phyloP scores from a whole-genome alignment of 2,113 vertebrate species.

The Zapus hudsonius region DNA sequence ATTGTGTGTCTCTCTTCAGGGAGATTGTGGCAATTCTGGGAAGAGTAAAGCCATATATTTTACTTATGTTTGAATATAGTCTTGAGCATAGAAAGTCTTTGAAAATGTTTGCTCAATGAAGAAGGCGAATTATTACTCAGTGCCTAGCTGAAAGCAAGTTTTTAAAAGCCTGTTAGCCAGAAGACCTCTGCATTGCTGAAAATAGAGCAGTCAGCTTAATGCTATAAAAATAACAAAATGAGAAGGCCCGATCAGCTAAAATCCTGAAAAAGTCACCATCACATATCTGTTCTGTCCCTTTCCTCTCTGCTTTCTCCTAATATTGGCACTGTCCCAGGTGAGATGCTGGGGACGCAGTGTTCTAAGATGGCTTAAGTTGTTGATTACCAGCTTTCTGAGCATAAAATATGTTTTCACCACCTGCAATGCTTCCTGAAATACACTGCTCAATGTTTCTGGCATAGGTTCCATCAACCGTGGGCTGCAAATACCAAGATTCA shows the following conservation, averaged over 20 bases:
- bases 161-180: neutral
- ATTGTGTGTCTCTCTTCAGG: neutral
- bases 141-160: neutral
- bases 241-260: neutral
- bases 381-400: conserved; percentile 1
- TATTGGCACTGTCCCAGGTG: neutral
- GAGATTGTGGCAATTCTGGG: neutral
- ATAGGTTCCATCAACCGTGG: neutral
- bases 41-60: neutral
- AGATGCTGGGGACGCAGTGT: neutral
- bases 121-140: neutral
- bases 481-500: neutral
- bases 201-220: neutral
- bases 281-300: neutral
- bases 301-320: neutral
- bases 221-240: neutral
- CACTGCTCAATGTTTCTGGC: neutral
- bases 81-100: neutral
- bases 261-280: neutral
- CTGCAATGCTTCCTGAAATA: conserved; percentile 8
- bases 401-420: conserved; percentile 19
- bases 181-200: neutral
- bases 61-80: neutral
- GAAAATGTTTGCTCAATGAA: neutral
- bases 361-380: conserved; percentile 5